Percentiles rank a stretch among this genome's conserved stretches.
These are phyloP conservation scores for Tupiocoris notatus DNA, from an alignment of 2,888 invertebrate genomes.

Conservation along the genomic window DNA sequence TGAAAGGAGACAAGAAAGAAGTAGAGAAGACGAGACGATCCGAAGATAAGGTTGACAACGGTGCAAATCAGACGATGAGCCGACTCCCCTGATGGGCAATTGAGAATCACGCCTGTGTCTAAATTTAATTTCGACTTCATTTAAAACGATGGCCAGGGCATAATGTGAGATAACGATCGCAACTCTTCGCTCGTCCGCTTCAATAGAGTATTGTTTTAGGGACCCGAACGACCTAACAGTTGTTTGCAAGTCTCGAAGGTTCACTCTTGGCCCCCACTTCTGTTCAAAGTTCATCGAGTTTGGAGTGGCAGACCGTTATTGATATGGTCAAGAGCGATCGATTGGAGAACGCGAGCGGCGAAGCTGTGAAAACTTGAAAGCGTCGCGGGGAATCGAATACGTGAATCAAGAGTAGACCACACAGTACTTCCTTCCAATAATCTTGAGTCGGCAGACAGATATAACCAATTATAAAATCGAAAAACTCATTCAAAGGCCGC, in stretches of 20 bases:
- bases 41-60: not conserved
- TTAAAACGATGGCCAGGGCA: constrained; percentile 20
- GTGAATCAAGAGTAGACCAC: too few relatives aligned
- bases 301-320: not conserved
- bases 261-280: constrained; percentile 13
- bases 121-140: constrained; percentile 41
- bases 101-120: constrained; percentile 2
- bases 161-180: constrained; percentile 23
- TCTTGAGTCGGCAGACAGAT: too few relatives aligned
- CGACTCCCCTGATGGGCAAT: not conserved
- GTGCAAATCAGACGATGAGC: not conserved
- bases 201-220: constrained; percentile 34
- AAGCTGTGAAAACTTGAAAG: too few relatives aligned
- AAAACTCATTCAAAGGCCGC: too few relatives aligned
- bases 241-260: constrained; percentile 26
- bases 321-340: not conserved
- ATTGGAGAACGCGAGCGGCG: not conserved
- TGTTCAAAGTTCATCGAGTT: not conserved
- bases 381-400: too few relatives aligned
- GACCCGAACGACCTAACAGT: constrained; percentile 27
- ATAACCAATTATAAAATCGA: too few relatives aligned
- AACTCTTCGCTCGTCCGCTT: not conserved
- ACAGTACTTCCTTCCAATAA: too few relatives aligned
- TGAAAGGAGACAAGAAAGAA: not conserved
- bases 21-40: not conserved